Evolutionary conservation across 2,797 vertebrate genomes (phyloP).

Genomic region (Liparis tanakae): DNA sequence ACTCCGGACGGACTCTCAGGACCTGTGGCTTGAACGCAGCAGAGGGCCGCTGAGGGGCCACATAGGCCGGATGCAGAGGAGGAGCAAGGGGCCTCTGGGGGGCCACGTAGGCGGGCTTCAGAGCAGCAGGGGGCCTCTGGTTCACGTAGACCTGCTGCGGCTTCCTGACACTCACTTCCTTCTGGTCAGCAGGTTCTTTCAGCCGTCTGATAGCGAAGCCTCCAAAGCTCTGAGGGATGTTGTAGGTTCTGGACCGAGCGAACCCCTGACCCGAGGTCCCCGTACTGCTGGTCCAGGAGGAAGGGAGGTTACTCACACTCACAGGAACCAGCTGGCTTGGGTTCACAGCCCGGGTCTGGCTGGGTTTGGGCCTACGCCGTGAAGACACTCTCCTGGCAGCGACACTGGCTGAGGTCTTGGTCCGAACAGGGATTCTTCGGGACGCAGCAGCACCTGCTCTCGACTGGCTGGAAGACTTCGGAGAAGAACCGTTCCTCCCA

Average conservation of each 20-base stretch:
- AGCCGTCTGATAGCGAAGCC: slow-evolving; percentile 55
- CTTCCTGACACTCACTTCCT: background rate
- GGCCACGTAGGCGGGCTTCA: too few relatives aligned
- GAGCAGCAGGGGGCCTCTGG: too few relatives aligned
- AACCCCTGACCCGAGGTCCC: background rate
- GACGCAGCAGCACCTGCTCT: background rate
- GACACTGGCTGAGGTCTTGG: slow-evolving; percentile 24
- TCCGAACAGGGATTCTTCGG: background rate
- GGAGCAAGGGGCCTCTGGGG: too few relatives aligned
- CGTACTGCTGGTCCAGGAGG: background rate
- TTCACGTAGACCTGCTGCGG: too few relatives aligned
- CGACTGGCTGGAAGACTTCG: slow-evolving; percentile 1
- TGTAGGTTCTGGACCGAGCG: background rate
- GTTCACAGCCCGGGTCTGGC: background rate
- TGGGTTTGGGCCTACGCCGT: rapidly evolving
- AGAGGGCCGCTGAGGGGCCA: too few relatives aligned
- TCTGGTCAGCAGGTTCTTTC: background rate
- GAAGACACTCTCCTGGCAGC: slow-evolving; percentile 18
- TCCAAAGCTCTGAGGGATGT: slow-evolving; percentile 44
- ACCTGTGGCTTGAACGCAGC: background rate
- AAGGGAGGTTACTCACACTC: background rate
- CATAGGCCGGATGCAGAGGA: too few relatives aligned
- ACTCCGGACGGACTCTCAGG: too few relatives aligned
- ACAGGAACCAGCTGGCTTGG: background rate
- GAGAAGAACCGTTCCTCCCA: background rate